Base-by-base conservation (phyloP, 2,888 invertebrate genomes). In the Boloria selene region DNA sequence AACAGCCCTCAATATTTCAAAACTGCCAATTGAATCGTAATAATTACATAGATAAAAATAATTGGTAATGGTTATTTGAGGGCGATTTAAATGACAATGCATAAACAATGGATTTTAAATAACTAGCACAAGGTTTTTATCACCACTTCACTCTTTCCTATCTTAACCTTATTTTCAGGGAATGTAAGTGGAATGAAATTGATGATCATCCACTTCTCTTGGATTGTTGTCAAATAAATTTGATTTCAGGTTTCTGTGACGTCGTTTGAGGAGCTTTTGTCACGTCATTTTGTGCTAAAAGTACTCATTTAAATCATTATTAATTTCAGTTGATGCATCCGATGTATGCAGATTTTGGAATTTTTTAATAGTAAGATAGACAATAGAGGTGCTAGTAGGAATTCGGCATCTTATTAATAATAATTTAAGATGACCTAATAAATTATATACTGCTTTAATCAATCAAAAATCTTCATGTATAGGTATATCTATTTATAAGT, bases 121-220 rank as follows among this genome's bases (percentile, higher is more conserved):
- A 88, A 90, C 86, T 81, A 76, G 85, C 86, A 82, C 80, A 81
- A 74, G 78, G 83, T 85, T 88, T 90, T 88, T 86, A 89, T 88
- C 87, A 88, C 88, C 86, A 85, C 87, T 87, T 86, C 87, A 87
- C 85, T 80, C 85, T 81, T 87, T 84, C 77, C 83, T 81, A 85
- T 84, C 84, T 81, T 81, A 84, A 86, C 82, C 83, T 82, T 81
- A 83, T 78, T 87, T 87, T 82, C 86, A 87, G 87, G 89, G 85
- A 88, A 87, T 89, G 90, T 87, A 90, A 89, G 87, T 90, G 90
- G 89, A 90, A 90, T 90, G 90, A 89, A 86, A 85, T 87, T 88
- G 86, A 86, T 88, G 85, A 83, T 82, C 80, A 80, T 82, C 82
- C 75, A 79, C 77, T 78, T 73, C 76, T 80, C 42, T 82, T 83